Base-by-base conservation (phyloP, 2,888 invertebrate genomes). In the Gymnoscelis rufifasciata region DNA sequence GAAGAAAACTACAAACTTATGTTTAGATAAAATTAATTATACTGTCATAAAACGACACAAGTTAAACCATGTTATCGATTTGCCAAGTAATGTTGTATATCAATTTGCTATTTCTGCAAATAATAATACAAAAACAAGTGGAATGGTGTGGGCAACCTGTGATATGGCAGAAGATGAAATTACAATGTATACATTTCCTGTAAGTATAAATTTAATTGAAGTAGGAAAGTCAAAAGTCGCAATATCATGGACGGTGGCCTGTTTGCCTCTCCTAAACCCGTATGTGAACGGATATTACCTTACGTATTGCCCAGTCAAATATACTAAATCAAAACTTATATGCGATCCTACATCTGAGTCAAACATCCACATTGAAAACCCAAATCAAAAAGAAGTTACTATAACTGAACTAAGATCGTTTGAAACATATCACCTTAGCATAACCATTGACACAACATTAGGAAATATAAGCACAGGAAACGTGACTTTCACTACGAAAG, bases 101-200 rank as follows among this genome's bases (percentile, higher is more conserved):
- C 94, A 91, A 65, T 95, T 96, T 86, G 96, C 95, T 1, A 94
- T 96, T 51, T 92, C 96, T 3, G 94, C 94, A 0, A 95, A 96
- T 65, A 91, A 91, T 31, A 77, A 83, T 0, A 74, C 74, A 2
- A 89, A 89, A 50, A 95, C 94, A 56, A 95, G 95, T 68, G 96
- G 96, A 1, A 94, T 96, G 93, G 90, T 92, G 7, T 96, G 96
- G 96, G 93, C 95, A 7, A 90, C 91, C 26, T 96, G 96, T 71
- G 83, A 86, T 38, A 87, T 88, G 19, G 19, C 5, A 19, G 80
- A 76, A 60, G 83, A 83, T 58, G 74, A 69, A 24, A 77, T 84
- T 51, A 74, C 71, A 27, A 90, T 93, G 92, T 54, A 90, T 91
- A 54, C 89, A 83, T 82, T 83, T 53, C 81, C 81, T 41, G 73